Conservation (phyloP, 2,797 vertebrate genomes). For the Pangasius mekongensis region DNA sequence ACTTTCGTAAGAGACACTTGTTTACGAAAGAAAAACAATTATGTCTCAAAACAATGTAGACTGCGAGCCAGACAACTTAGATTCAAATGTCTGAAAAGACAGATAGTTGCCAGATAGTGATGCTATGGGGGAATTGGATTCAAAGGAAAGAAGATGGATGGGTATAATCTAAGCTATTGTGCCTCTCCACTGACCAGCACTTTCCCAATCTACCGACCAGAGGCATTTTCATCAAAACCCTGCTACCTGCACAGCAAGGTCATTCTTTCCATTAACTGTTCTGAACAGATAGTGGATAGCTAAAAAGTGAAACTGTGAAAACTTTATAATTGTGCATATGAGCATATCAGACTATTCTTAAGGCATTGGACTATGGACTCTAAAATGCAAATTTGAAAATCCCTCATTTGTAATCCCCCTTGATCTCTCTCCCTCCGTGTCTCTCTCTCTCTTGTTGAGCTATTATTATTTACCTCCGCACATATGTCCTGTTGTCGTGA, state of each 20-base stretch:
- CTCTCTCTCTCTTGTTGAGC: background rate
- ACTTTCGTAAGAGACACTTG: background rate
- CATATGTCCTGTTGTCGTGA: background rate
- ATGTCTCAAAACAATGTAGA: conserved; percentile 8
- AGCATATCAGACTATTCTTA: background rate
- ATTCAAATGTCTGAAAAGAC: conserved; percentile 42
- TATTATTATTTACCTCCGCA: background rate
- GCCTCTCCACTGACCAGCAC: conserved; percentile 11
- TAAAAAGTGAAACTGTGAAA: conserved; percentile 1
- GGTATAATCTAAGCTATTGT: conserved; percentile 28
- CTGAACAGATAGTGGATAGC: background rate
- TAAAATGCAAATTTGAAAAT: background rate
- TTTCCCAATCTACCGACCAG: background rate
- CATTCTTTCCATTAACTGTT: background rate
- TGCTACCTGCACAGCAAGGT: background rate
- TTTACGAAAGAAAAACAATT: conserved; percentile 6
- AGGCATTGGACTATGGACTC: too few species aligned
- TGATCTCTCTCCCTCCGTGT: background rate
- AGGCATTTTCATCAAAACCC: conserved; percentile 15
- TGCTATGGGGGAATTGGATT: conserved; percentile 38
- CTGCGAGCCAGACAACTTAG: conserved; percentile 12
- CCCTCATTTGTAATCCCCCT: background rate
- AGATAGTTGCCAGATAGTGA: conserved; percentile 31
- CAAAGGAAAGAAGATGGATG: conserved; percentile 47
- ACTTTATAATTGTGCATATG: conserved; percentile 3